Conservation (phyloP, 2,113 vertebrate species). For the Jacana jacana region DNA sequence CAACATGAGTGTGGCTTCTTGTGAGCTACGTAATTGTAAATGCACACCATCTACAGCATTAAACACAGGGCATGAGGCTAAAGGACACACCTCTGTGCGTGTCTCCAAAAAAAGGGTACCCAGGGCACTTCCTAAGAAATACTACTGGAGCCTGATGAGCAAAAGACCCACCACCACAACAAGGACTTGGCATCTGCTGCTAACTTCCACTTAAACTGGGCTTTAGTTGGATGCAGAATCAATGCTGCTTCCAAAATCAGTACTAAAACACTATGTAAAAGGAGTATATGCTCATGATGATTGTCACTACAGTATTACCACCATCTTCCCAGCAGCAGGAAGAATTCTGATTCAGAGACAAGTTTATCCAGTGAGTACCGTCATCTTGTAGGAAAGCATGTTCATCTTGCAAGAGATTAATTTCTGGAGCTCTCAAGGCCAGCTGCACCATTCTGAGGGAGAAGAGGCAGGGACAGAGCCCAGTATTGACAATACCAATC, state of each 20-base stretch:
- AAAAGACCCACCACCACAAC: neutral
- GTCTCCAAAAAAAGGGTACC: neutral
- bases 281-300: neutral
- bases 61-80: neutral
- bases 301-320: neutral
- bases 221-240: neutral
- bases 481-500: neutral
- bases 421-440: neutral
- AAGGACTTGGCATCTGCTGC: neutral
- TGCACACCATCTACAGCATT: neutral
- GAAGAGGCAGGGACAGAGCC: neutral
- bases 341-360: neutral
- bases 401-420: neutral
- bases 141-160: neutral
- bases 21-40: neutral
- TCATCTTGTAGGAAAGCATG: neutral
- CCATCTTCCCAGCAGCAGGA: neutral
- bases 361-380: neutral
- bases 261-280: neutral
- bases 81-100: fast-evolving
- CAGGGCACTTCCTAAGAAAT: neutral
- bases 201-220: neutral
- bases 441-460: neutral
- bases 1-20: neutral
- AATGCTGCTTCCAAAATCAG: neutral